Percentiles rank a stretch among this genome's conserved stretches.
Conservation (phyloP, 2,113 vertebrate species). For the Mormyrus lacerda region DNA sequence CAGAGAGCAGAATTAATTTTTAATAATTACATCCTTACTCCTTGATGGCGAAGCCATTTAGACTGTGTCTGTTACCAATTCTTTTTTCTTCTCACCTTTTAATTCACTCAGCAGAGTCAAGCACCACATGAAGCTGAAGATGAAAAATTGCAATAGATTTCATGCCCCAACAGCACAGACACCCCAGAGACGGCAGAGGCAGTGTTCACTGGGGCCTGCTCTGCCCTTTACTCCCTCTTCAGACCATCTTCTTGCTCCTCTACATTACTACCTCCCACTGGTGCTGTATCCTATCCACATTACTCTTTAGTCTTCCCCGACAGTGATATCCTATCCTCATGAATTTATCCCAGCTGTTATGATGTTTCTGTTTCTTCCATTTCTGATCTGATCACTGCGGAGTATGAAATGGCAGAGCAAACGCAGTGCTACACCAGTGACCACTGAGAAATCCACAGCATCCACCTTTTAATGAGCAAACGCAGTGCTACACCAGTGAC, state of each 20-base stretch:
- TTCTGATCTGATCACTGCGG: slow-evolving; percentile 54
- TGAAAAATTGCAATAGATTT: not conserved
- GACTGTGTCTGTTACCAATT: not conserved
- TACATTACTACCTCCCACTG: not conserved
- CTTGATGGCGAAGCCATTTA: not conserved
- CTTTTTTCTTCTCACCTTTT: not conserved
- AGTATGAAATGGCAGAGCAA: slow-evolving; percentile 49
- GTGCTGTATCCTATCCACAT: not conserved
- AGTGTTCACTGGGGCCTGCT: not conserved
- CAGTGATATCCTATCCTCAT: not conserved
- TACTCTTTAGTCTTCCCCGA: not conserved
- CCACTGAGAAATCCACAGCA: slow-evolving; percentile 22
- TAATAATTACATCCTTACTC: not conserved
- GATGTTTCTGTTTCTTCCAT: slow-evolving; percentile 64
- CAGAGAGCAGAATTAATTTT: not conserved
- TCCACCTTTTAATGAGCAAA: slow-evolving; percentile 15
- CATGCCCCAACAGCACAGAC: not conserved
- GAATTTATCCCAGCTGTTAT: slow-evolving; percentile 35
- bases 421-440: slow-evolving; percentile 37
- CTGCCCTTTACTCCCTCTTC: not conserved
- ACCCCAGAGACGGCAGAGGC: not conserved
- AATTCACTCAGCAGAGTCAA: not conserved
- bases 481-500: too few species aligned
- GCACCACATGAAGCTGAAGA: not conserved
- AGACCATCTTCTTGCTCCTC: not conserved